Base-by-base conservation (phyloP, 2,113 vertebrate species). In the Theropithecus gelada region DNA sequence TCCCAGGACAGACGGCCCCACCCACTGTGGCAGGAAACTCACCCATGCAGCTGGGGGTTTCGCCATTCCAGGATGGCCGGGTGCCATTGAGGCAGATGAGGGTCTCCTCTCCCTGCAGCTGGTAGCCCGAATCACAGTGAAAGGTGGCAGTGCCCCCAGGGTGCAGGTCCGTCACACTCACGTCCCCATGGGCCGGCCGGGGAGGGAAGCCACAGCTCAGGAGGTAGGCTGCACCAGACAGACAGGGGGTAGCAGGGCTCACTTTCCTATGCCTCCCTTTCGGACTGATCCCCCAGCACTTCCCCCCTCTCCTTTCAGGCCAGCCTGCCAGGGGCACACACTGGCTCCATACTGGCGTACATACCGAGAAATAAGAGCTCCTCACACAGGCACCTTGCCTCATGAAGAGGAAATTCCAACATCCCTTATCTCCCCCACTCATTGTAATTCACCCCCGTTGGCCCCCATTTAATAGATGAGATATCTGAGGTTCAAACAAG, bases 161-260 rank as follows among this genome's bases (percentile, higher is more conserved):
- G 90, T 99, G 99, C 94, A 99, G 99, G 95, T 99, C 99, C 0
- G 99, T 99, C 91, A 99, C 99, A 0, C 99, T 99, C 93, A 99
- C 99, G 2, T 99, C 99, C 1, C 99, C 99, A 0, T 99, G 99
- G 93, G 99, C 98, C 8, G 99, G 99, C 75, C 99, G 99, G 38
- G 97, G 98, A 48, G 99, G 99, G 92, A 99, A 99, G 35, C 99
- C 98, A 10, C 99, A 99, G 98, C 99, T 99, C 87, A 99, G 98
- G 64, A 99, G 98, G 73, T 99, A 99, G 20, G 99, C 99, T 99
- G 96, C 38, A 82, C 27, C 48, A 59, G 90, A 57, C 86, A 83
- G 95, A 86, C 14, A 76, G 17, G 11, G 6, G 78, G 64, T 72
- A 97, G 25, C 6, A 18, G 57, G 40, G 4, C 45, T 50, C 23